Evolutionary conservation across 2,797 vertebrate genomes (phyloP).

Genomic region (Pyrrhura leucotis): DNA sequence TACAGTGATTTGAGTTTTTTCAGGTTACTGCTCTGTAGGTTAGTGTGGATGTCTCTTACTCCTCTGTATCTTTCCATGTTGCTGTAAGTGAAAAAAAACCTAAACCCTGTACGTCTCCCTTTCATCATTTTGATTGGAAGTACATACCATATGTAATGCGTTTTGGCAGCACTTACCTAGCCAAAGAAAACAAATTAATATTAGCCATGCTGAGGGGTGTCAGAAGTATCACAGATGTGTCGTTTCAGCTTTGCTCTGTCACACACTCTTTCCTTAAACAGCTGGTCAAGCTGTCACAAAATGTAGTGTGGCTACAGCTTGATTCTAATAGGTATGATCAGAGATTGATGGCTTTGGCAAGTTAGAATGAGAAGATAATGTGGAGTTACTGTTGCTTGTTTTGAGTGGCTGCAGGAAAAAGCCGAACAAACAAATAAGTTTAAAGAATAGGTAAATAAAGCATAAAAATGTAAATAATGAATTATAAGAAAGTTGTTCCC

Average conservation of each 20-base stretch:
- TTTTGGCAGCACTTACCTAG: conserved; percentile 79
- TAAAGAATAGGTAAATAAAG: neutral
- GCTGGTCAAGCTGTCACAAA: conserved; percentile 73
- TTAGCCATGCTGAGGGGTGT: conserved; percentile 75
- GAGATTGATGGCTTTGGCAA: conserved; percentile 64
- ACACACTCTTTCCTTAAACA: conserved; percentile 71
- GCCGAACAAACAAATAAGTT: neutral
- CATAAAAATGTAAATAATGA: neutral
- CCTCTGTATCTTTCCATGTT: conserved; percentile 40
- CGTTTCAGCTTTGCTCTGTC: conserved; percentile 77
- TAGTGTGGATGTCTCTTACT: neutral
- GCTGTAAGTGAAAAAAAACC: conserved; percentile 37
- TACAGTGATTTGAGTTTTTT: neutral
- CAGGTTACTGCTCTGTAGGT: conserved; percentile 28
- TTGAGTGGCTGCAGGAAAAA: neutral
- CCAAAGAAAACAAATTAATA: conserved; percentile 83
- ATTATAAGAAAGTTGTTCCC: neutral
- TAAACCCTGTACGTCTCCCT: conserved; percentile 25
- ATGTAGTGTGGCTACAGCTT: conserved; percentile 42
- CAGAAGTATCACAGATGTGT: conserved; percentile 78
- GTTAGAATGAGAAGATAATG: conserved; percentile 45
- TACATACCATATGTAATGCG: conserved; percentile 71
- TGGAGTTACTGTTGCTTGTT: conserved; percentile 37
- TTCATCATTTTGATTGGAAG: conserved; percentile 76
- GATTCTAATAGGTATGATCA: conserved; percentile 70